Base-by-base conservation (phyloP, 2,797 vertebrate genomes). In the Gila robusta region DNA sequence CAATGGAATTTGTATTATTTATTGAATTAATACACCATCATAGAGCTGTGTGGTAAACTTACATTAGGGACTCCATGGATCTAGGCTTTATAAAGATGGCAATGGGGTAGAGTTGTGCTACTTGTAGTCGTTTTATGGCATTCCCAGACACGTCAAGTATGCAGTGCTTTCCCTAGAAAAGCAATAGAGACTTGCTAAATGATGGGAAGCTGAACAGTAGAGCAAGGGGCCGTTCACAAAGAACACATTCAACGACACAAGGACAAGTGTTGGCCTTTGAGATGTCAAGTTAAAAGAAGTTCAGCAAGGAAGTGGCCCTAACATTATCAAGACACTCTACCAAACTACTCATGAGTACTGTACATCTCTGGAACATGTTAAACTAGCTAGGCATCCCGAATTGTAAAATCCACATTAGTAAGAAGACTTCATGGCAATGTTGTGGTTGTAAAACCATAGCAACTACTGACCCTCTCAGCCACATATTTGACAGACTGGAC, bases 91-190 rank as follows among this genome's bases (percentile, higher is more conserved):
- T 98, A 94, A 99, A 98, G 95, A 99, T 99, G 93, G 98, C 98
- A 41, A 99, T 97, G 79, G 98, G 98, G 92, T 98, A 98, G 82
- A 99, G 97, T 94, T 99, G 98, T 95, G 98, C 98, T 94, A 97
- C 97, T 97, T 99, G 98, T 95, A 99, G 95, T 93, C 98, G 95
- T 93, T 98, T 98, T 94, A 99, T 99, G 92, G 98, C 98, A 49
- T 99, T 99, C 94, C 98, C 98, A 87, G 98, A 99, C 91, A 99
- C 98, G 47, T 99, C 98, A 80, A 99, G 96, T 93, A 99, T 98
- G 94, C 98, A 99, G 94, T 99, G 98, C 92, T 99, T 99, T 88
- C 98, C 98, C 98, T 99, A 94, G 89, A 82, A 84, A 81, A 62
- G 49, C 32, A 87, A 79, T 4, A 70, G 47, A 23, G 26, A 49